A percentile compares a stretch with the other conserved stretches of the same genome.
phyloP scores from a whole-genome alignment of 2,888 invertebrate species.

The Phorcus lineatus region DNA sequence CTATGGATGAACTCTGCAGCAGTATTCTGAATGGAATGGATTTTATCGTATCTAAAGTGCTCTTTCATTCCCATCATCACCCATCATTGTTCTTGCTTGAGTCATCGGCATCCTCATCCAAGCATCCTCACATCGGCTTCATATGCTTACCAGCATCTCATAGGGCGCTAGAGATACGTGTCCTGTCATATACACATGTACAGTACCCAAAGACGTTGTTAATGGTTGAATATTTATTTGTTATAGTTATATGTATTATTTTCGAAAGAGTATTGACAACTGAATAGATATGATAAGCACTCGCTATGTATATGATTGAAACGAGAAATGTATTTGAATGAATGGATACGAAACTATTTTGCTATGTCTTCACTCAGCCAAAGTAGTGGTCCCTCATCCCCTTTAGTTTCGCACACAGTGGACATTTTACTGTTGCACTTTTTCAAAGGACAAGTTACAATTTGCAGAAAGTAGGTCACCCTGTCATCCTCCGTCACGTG shows the following conservation, averaged over 20 bases:
- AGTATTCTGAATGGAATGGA: neutral
- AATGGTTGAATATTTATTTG: conserved; percentile 25
- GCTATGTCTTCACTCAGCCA: conserved; percentile 21
- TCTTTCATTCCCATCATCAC: conserved; percentile 11
- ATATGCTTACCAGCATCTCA: neutral
- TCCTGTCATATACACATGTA: neutral
- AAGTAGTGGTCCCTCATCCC: neutral
- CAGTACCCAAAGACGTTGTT: conserved; percentile 14
- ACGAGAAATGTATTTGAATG: conserved; percentile 16
- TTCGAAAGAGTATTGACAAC: conserved; percentile 9
- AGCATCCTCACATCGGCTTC: neutral
- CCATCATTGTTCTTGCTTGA: neutral
- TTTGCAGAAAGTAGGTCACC: too few relatives aligned
- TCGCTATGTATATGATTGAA: conserved; percentile 7
- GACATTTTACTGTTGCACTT: neutral
- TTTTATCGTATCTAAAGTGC: neutral
- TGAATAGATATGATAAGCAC: neutral
- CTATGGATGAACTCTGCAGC: neutral
- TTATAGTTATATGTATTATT: conserved; percentile 21
- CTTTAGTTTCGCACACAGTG: neutral
- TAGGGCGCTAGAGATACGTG: neutral
- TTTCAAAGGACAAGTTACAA: too few relatives aligned
- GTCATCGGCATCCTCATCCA: neutral
- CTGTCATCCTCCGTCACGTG: too few relatives aligned
- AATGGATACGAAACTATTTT: conserved; percentile 19